Percentiles rank a stretch among this genome's conserved stretches.
Evolutionary conservation across 1,140 invertebrate species (phyloP).

Genomic region (Drosophila jambulina): DNA sequence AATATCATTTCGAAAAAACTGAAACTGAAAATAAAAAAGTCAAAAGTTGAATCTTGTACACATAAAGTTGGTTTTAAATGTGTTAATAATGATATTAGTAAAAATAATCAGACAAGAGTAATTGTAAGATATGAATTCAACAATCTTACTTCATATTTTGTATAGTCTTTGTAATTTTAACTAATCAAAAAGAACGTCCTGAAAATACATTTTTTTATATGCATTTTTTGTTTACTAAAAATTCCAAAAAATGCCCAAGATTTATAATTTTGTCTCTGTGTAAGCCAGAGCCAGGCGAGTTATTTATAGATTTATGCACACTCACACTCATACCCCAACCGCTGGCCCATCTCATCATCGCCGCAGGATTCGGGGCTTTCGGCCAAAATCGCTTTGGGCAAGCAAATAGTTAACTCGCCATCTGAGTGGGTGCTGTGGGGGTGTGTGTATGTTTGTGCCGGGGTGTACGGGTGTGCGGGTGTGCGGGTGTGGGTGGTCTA

Average conservation of each 20-base stretch:
- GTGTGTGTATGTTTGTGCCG: background rate
- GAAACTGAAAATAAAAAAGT: background rate
- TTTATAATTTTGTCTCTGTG: background rate
- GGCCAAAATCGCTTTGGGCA: slow-evolving; percentile 62
- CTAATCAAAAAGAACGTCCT: too few relatives aligned
- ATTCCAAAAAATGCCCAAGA: background rate
- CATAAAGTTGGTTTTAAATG: too few relatives aligned
- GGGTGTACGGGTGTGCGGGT: slow-evolving; percentile 14
- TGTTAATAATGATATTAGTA: background rate
- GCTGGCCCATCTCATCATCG: slow-evolving; percentile 22
- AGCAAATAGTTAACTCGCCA: slow-evolving; percentile 60
- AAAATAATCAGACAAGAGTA: background rate
- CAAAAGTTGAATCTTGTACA: too few relatives aligned
- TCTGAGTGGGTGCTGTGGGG: slow-evolving; percentile 13
- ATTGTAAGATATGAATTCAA: background rate
- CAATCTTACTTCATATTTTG: background rate
- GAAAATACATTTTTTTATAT: background rate
- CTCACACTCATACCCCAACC: slow-evolving; percentile 8
- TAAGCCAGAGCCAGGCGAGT: slow-evolving; percentile 10
- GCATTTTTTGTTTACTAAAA: background rate
- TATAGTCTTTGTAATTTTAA: background rate
- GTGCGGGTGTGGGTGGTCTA: slow-evolving; percentile 19
- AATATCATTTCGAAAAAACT: background rate
- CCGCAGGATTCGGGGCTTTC: slow-evolving; percentile 23
- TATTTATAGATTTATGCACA: slow-evolving; percentile 74